Evolutionary conservation across 2,797 vertebrate genomes (phyloP), one percentile per base, ranked within the genome.

Genomic region (Atherinosoma microstoma): DNA sequence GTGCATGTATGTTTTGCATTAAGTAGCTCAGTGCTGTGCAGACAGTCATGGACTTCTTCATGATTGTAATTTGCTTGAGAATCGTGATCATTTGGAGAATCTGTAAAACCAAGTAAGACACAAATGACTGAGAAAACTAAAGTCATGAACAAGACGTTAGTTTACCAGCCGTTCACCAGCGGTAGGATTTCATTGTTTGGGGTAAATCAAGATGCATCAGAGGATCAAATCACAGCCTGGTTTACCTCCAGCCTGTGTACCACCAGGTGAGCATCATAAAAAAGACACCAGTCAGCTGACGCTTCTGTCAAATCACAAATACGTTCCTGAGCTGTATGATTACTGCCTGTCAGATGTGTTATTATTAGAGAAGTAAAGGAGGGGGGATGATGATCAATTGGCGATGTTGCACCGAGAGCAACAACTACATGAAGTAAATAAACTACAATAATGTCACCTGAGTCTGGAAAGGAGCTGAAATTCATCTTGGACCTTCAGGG

Each of bases 1-100:
- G 63, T 9, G 45, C 5, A 66, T 12, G 74, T 49, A n/a, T 90
- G 89, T 0, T 76, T 58, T 58, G 84, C 70, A 27, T 93, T 91
- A 0, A 79, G 71, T 0, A 87, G 91, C 70, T 91, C 80, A 61
- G 83, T n/a, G 0, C 65, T 63, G 54, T 88, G 91, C 67, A 84
- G 80, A 2, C 53, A 73, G 15, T 95, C 93, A 0, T 88, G 90
- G 6, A 89, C 30, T 2, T 92, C 91, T 29, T 90, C 87, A 13
- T 93, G 84, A 40, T 78, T 78, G 7, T 85, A 75, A 11, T 35
- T 27, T 36, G 35, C n/a, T 38, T 38, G 70, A 47, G 60, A 64
- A 57, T 92, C 90, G 0, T 73, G 62, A 20, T 87, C 91, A 53
- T 75, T 86, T 16, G 79, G 74, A 22, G 73, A 75, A 73, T 95